These are phyloP conservation scores for Phrynocephalus guinanensis DNA, from an alignment of 2,797 vertebrate species.

Conservation along the genomic window DNA sequence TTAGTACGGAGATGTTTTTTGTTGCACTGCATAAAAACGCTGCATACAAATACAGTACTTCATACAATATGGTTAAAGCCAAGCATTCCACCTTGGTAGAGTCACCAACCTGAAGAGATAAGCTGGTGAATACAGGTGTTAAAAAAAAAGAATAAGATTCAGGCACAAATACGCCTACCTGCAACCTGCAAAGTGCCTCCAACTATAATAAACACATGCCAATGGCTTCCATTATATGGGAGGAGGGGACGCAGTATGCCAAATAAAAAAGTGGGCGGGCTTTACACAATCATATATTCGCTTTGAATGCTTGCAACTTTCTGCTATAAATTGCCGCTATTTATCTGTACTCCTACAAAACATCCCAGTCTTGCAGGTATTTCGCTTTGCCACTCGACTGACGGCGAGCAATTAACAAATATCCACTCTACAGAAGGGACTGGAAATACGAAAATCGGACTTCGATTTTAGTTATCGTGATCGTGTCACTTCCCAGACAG, in stretches of 20 bases:
- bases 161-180: not conserved
- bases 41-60: no score
- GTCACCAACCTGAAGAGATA: not conserved
- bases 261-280: not conserved
- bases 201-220: not conserved
- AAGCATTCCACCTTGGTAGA: not conserved
- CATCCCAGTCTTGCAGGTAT: not conserved
- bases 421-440: not conserved
- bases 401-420: not conserved
- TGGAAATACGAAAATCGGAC: not conserved
- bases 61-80: not conserved
- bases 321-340: not conserved
- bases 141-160: conserved; percentile 31
- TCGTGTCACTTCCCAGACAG: not conserved
- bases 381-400: not conserved
- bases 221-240: not conserved
- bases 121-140: not conserved
- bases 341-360: not conserved
- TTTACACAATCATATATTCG: not conserved
- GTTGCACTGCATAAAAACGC: not conserved
- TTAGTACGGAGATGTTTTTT: not conserved
- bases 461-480: not conserved
- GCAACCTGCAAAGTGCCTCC: not conserved
- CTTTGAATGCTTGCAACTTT: not conserved
- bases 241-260: not conserved